Percentiles rank a stretch among this genome's conserved stretches.
These are phyloP conservation scores for Camponotus fellah DNA, from an alignment of 2,888 invertebrate genomes.

Conservation along the genomic window DNA sequence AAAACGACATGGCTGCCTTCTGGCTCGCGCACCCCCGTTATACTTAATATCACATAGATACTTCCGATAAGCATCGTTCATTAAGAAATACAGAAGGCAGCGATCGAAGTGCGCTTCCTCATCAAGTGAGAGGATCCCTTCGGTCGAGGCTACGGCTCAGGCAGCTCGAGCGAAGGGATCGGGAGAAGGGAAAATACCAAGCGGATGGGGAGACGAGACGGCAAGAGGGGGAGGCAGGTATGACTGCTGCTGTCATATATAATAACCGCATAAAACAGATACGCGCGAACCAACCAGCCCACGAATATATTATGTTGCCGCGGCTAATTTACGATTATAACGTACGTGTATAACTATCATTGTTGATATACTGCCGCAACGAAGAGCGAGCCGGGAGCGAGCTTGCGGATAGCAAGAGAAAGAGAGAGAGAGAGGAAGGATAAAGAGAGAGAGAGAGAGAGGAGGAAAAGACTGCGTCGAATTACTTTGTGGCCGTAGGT, in stretches of 20 bases:
- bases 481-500: slow-evolving; percentile 66
- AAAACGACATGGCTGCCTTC: slow-evolving; percentile 4
- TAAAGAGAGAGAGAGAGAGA: slow-evolving; percentile 28
- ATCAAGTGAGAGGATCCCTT: slow-evolving; percentile 27
- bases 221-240: slow-evolving; percentile 74
- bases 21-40: slow-evolving; percentile 13
- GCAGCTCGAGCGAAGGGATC: slow-evolving; percentile 24
- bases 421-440: slow-evolving; percentile 56
- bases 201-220: slow-evolving; percentile 25
- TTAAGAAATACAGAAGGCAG: slow-evolving; percentile 48
- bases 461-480: slow-evolving; percentile 60
- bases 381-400: slow-evolving; percentile 73
- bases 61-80: slow-evolving; percentile 48
- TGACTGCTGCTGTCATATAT: slow-evolving; percentile 86
- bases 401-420: slow-evolving; percentile 71
- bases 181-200: slow-evolving; percentile 16
- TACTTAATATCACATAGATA: slow-evolving; percentile 50
- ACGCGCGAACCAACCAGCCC: slow-evolving; percentile 84
- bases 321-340: slow-evolving; percentile 86
- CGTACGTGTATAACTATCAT: slow-evolving; percentile 86
- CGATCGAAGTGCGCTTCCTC: slow-evolving; percentile 42
- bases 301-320: slow-evolving; percentile 86
- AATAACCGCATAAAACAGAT: slow-evolving; percentile 86
- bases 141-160: slow-evolving; percentile 17
- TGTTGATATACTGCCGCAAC: slow-evolving; percentile 85